Evolutionary conservation across 2,888 invertebrate species (phyloP), one percentile per base, ranked within the genome.

Genomic region (Teinopalpus imperialis): DNA sequence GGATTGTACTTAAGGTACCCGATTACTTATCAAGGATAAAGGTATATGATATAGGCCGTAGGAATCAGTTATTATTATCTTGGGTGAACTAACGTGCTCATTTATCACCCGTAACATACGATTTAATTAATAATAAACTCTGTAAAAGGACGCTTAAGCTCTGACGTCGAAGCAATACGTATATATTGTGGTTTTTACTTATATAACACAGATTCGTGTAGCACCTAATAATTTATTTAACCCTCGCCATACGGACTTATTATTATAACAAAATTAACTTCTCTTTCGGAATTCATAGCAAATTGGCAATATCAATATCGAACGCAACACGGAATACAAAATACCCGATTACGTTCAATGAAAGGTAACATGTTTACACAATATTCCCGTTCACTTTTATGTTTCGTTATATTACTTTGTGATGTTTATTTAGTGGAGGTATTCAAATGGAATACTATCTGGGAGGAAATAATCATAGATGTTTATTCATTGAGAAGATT

Each of bases 161-260:
- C n/a, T n/a, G n/a, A n/a, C n/a, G n/a, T n/a, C n/a, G n/a, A n/a
- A n/a, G n/a, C n/a, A n/a, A n/a, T n/a, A n/a, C n/a, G n/a, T n/a
- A n/a, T n/a, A n/a, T n/a, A n/a, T n/a, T n/a, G n/a, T n/a, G n/a
- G n/a, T n/a, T n/a, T n/a, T n/a, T n/a, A n/a, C n/a, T n/a, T n/a
- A n/a, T n/a, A n/a, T n/a, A n/a, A n/a, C n/a, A n/a, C n/a, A n/a
- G n/a, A n/a, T n/a, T n/a, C n/a, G n/a, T n/a, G n/a, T n/a, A n/a
- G n/a, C n/a, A n/a, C n/a, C n/a, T n/a, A 16, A 16, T 16, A 4
- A 3, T 16, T 16, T 16, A 16, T 66, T 54, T 46, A 54, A 53
- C 13, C 7, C 13, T 5, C 3, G 9, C 1, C 4, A 8, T 2
- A 5, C 6, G 2, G 5, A 5, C n/a, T 27, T 26, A 23, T 29